These are phyloP conservation scores for Schizotus pectinicornis DNA, from an alignment of 2,888 invertebrate species.

Conservation along the genomic window DNA sequence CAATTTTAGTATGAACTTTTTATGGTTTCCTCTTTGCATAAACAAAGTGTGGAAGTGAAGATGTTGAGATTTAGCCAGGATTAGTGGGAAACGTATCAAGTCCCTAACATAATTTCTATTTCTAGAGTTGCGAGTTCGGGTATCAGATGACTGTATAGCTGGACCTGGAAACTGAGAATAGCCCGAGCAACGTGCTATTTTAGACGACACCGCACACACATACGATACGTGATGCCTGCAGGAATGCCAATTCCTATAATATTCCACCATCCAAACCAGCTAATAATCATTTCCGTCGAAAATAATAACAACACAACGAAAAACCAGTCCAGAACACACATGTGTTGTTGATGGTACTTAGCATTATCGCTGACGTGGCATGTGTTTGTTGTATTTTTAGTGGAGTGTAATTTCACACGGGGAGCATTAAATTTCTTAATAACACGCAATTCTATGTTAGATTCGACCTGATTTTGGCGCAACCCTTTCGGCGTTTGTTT, in stretches of 20 bases:
- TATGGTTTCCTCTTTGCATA: too few species aligned
- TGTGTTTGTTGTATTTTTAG: not conserved
- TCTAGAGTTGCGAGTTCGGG: conserved; percentile 37
- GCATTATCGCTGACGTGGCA: too few species aligned
- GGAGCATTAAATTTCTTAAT: not conserved
- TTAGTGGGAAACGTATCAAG: conserved; percentile 3
- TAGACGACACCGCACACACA: conserved; percentile 33
- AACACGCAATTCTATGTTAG: not conserved
- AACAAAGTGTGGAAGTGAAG: too few species aligned
- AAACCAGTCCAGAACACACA: too few species aligned
- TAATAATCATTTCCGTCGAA: too few species aligned
- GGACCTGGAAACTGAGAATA: conserved; percentile 47
- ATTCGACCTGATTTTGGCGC: too few species aligned
- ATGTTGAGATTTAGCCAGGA: too few species aligned
- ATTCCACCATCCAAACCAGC: not conserved
- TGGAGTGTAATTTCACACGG: not conserved
- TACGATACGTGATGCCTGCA: conserved; percentile 22
- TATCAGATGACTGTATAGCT: conserved; percentile 43
- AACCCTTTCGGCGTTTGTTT: too few species aligned
- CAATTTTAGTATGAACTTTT: too few species aligned
- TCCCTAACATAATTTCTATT: conserved; percentile 36
- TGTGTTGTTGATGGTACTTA: too few species aligned
- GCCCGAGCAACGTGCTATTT: conserved; percentile 36
- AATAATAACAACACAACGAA: too few species aligned
- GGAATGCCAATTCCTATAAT: conserved; percentile 19